Base-by-base conservation (phyloP, 2,888 invertebrate species). In the Prenolepis imparis region DNA sequence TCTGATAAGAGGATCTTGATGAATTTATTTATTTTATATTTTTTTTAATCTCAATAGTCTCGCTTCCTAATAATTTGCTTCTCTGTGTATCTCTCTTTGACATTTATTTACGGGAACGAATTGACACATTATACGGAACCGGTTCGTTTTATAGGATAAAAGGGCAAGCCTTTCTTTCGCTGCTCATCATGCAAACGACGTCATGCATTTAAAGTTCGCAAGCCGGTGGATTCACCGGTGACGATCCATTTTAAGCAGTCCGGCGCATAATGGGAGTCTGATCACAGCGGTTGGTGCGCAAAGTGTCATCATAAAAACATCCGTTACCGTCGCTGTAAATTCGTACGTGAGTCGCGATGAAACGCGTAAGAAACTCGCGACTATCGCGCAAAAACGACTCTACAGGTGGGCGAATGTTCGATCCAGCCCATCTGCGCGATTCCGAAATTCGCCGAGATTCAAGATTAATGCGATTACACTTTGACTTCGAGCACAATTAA, bases 331-430 rank as follows among this genome's bases (percentile, higher is more conserved):
- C 63, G 32, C 18, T 18, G 52, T 32, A 59, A 61, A 55, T 52
- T 52, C 57, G 70, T 80, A 75, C 66, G 77, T 48, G 48, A 21
- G 48, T 52, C 82, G 52, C 52, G 61, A 84, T 61, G 84, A 86
- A 86, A 83, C 67, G 84, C 67, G 84, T 85, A 89, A 91, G 92
- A 89, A 90, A 84, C 84, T 83, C 63, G 83, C 70, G 83, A 85
- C 67, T 80, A 39, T 52, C 66, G 68, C 59, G 83, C 75, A 78
- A 87, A 86, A 87, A 77, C 87, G 82, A 87, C 86, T 91, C 91
- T 72, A 91, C 91, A 92, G 92, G 91, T 91, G 90, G 91, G 72
- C 78, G 85, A 85, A 80, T 24, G 73, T 74, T 87, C 87, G 88
- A 90, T 86, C 88, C n/a, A 82, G 84, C 77, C 83, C 82, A 68